Percentiles rank a stretch among this genome's conserved stretches.
phyloP scores from a whole-genome alignment of 2,888 invertebrate species.

The Sinotaia quadrata region DNA sequence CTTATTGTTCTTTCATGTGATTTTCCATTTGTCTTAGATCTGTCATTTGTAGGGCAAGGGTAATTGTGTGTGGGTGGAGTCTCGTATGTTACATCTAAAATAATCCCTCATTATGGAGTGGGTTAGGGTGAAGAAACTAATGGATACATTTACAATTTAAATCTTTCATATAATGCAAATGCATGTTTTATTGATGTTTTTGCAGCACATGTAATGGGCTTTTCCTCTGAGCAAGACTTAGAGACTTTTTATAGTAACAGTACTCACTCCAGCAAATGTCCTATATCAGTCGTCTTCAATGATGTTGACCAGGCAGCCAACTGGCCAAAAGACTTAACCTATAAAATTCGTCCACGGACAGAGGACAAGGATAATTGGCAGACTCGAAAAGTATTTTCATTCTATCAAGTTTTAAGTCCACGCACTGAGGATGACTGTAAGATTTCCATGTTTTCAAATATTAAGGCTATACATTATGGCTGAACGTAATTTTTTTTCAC shows the following conservation, averaged over 20 bases:
- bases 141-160: no score
- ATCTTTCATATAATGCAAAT: background rate
- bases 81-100: no score
- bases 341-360: conserved; percentile 12
- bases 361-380: conserved; percentile 20
- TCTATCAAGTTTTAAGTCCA: conserved; percentile 20
- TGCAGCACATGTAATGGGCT: background rate
- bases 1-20: no score
- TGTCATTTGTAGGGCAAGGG: no score
- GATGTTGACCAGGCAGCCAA: background rate
- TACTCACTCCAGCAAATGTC: background rate
- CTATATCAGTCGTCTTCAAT: conserved; percentile 17
- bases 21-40: no score
- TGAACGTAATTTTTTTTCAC: conserved; percentile 4
- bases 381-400: conserved; percentile 17
- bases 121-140: no score
- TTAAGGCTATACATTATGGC: no score
- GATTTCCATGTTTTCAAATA: background rate
- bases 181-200: background rate
- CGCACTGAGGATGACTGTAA: conserved; percentile 3
- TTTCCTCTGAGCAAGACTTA: background rate
- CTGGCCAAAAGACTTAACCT: conserved; percentile 8
- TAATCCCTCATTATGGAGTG: no score
- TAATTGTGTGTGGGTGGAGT: no score
- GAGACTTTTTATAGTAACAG: background rate